phyloP scores from a whole-genome alignment of 2,888 invertebrate genomes.

The Cenopis cana region DNA sequence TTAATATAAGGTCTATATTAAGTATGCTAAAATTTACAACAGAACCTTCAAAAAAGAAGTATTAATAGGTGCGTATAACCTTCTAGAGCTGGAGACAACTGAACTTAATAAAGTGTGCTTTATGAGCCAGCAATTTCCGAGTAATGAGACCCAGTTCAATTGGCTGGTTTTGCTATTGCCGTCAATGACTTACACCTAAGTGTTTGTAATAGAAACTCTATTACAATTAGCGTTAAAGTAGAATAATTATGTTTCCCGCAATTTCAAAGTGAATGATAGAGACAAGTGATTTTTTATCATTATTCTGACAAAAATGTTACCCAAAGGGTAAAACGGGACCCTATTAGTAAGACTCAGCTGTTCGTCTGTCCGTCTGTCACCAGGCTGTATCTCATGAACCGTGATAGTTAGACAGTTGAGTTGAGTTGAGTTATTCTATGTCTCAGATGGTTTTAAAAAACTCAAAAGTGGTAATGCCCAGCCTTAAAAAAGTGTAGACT shows the following conservation, averaged over 20 bases:
- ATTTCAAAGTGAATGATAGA: background rate
- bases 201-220: background rate
- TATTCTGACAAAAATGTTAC: too few relatives aligned
- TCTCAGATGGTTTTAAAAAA: too few relatives aligned
- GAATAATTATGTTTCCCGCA: background rate
- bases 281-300: too few relatives aligned
- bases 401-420: too few relatives aligned
- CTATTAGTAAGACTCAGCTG: too few relatives aligned
- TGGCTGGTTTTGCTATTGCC: constrained; percentile 46
- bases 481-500: too few relatives aligned
- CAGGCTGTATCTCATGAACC: too few relatives aligned
- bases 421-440: too few relatives aligned
- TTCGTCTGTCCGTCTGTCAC: too few relatives aligned
- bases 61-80: constrained; percentile 24
- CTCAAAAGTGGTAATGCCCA: too few relatives aligned
- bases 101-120: constrained; percentile 49
- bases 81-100: constrained; percentile 28
- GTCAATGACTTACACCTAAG: constrained; percentile 13
- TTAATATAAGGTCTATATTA: too few relatives aligned
- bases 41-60: background rate
- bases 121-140: constrained; percentile 49
- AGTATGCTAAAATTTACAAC: background rate
- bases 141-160: constrained; percentile 47
- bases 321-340: too few relatives aligned
- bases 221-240: background rate